Conservation (phyloP, 53 echinoderm and acorn worm species). For the Crossaster papposus region DNA sequence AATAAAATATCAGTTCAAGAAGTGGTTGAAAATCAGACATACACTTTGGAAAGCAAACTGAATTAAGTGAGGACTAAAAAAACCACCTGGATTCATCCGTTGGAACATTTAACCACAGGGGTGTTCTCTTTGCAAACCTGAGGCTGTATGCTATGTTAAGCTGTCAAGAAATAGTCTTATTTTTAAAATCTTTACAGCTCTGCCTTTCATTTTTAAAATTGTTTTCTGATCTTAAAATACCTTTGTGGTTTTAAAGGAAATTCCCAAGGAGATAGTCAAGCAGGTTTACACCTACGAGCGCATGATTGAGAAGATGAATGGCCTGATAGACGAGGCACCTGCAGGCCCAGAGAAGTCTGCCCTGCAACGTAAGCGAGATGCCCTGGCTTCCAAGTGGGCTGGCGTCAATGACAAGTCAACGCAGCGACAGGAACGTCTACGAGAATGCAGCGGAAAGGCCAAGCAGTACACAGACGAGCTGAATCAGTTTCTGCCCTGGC, state of each 20-base stretch:
- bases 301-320: conserved; percentile 86
- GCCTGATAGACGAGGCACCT: conserved; percentile 83
- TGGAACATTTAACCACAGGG: too few species aligned
- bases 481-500: conserved; percentile 94
- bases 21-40: too few species aligned
- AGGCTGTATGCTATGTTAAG: too few species aligned
- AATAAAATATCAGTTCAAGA: too few species aligned
- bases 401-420: conserved; percentile 73
- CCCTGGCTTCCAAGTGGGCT: conserved; percentile 81
- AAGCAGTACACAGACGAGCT: conserved; percentile 91
- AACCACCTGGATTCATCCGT: too few species aligned
- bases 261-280: conserved; percentile 95
- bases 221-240: neutral
- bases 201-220: too few species aligned
- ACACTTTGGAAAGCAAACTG: too few species aligned
- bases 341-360: conserved; percentile 77
- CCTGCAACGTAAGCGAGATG: conserved; percentile 82
- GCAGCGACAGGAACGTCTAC: conserved; percentile 76
- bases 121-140: too few species aligned
- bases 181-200: too few species aligned
- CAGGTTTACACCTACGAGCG: conserved; percentile 98
- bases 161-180: too few species aligned
- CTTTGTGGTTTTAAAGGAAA: conserved; percentile 64
- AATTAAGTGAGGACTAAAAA: too few species aligned
- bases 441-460: conserved; percentile 80